A percentile compares a stretch with the other conserved stretches of the same genome.
Conservation (phyloP, 2,888 invertebrate species). For the Ochropleura plecta region DNA sequence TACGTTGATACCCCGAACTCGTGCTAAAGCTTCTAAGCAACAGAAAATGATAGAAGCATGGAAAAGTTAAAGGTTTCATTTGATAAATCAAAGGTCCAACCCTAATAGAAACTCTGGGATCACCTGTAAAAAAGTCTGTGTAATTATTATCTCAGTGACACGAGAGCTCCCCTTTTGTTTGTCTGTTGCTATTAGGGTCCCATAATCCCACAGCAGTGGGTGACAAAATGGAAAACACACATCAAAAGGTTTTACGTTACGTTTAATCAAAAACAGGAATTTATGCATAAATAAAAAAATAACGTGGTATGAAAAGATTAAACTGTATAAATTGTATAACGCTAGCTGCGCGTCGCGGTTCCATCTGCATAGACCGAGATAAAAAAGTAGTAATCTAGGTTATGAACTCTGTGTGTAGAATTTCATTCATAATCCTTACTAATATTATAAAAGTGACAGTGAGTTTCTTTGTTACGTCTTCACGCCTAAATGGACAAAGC, state of each 20-base stretch:
- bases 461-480: too few relatives aligned
- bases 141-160: neutral
- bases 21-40: too few relatives aligned
- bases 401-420: too few relatives aligned
- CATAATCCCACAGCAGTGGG: conserved; percentile 16
- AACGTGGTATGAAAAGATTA: neutral
- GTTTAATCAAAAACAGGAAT: neutral
- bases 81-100: neutral
- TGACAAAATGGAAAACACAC: neutral
- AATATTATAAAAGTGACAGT: too few relatives aligned
- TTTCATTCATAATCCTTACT: too few relatives aligned
- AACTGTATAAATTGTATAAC: neutral
- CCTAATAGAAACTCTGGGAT: neutral
- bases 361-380: too few relatives aligned
- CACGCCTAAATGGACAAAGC: too few relatives aligned
- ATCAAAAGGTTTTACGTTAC: neutral
- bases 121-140: neutral
- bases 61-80: neutral
- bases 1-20: too few relatives aligned
- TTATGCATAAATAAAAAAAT: too few relatives aligned
- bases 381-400: too few relatives aligned
- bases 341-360: too few relatives aligned
- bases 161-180: neutral
- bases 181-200: neutral
- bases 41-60: neutral